Evolutionary conservation across 1,140 invertebrate species (phyloP), one percentile per base, ranked within the genome.

Genomic region (Trichonephila clavata): DNA sequence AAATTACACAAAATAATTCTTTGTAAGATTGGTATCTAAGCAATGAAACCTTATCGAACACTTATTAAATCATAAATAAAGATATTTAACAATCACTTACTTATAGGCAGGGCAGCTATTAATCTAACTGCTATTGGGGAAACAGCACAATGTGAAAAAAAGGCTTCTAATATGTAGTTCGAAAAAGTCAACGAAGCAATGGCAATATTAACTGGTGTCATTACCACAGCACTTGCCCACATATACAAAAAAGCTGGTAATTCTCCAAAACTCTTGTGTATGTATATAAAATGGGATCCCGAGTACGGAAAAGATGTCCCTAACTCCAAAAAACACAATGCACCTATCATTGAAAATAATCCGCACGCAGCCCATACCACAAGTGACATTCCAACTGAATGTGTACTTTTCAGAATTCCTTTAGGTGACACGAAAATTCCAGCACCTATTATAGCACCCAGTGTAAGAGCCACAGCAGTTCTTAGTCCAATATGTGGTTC

Each of bases 211-310:
- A 98, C 98, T 86, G 98, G 98, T 16, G 96, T 96, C 43, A 97
- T 96, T 43, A 97, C 95, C 3, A 97, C 95, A 90, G 96, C 94
- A 61, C 96, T 98, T 98, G 99, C 96, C 99, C 99, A 99, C 2
- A 99, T 96, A 94, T 63, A 95, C 95, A 95, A 13, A 84, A 84
- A 94, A 16, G 83, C 32, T n/a, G 63, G 91, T 5, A 95, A 65
- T 14, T 92, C 87, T 39, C 84, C 86, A 84, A 92, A 95, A 24
- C 59, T 57, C 10, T 39, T 63, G 3, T 95, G 97, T 61, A 99
- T 98, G 95, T 99, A 99, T 0, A 98, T 98, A 95, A 99, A 99
- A 96, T 99, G 99, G 2, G 98, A 99, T 1, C 99, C 99, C 16
- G 98, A 99, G 95, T 98, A 98, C 5, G 96, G 95, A 57, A 97